A percentile compares a stretch with the other conserved stretches of the same genome.
phyloP scores from a whole-genome alignment of 2,888 invertebrate genomes.

The Tromatobia lineatoria region DNA sequence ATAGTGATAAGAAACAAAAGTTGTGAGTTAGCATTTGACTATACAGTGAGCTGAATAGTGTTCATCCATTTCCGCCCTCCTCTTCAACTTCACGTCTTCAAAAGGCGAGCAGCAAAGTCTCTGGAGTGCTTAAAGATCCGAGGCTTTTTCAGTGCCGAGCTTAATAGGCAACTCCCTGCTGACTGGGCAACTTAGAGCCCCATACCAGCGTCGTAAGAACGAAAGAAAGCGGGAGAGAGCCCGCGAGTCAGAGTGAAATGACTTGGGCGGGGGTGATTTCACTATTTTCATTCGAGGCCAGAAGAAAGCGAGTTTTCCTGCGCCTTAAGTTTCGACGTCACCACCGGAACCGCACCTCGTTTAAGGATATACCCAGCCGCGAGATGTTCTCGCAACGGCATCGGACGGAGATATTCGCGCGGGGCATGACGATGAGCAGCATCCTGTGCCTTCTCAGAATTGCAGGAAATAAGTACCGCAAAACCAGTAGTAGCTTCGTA shows the following conservation, averaged over 20 bases:
- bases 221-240: slow-evolving; percentile 11
- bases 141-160: slow-evolving; percentile 58
- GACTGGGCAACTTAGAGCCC: slow-evolving; percentile 58
- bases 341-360: slow-evolving; percentile 75
- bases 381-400: background rate
- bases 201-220: slow-evolving; percentile 8
- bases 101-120: slow-evolving; percentile 20
- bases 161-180: slow-evolving; percentile 64
- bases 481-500: slow-evolving; percentile 70
- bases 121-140: slow-evolving; percentile 48
- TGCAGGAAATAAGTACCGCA: slow-evolving; percentile 82
- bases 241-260: slow-evolving; percentile 35
- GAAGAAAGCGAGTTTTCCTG: slow-evolving; percentile 11
- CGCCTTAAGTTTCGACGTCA: slow-evolving; percentile 15
- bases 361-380: slow-evolving; percentile 61
- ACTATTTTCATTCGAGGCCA: slow-evolving; percentile 49
- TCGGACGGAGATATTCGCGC: slow-evolving; percentile 34
- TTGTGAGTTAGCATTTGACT: background rate
- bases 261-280: slow-evolving; percentile 59
- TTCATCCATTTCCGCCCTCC: slow-evolving; percentile 5
- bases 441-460: slow-evolving; percentile 71
- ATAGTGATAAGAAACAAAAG: background rate
- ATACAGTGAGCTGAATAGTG: slow-evolving; percentile 6
- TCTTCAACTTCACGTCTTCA: background rate
- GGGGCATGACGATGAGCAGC: slow-evolving; percentile 33